These are phyloP conservation scores for Micromussa lordhowensis DNA, from an alignment of 92 coral and sea anemone species.

Conservation along the genomic window DNA sequence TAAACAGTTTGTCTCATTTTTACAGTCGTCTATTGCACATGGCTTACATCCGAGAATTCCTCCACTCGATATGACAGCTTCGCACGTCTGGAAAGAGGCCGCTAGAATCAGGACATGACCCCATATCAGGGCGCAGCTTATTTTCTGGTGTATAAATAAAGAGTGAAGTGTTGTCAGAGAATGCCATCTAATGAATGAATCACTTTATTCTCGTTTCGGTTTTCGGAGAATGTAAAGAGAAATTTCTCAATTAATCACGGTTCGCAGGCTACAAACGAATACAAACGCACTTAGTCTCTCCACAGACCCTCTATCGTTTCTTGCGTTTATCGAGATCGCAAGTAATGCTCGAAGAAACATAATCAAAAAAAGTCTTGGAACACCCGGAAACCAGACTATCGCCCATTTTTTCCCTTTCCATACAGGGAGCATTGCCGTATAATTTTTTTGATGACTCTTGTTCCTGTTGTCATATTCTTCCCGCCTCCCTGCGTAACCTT, in stretches of 20 bases:
- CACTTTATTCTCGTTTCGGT: neutral
- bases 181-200: neutral
- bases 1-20: slow-evolving; percentile 73
- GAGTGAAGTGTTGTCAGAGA: neutral
- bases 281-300: too few relatives aligned
- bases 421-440: too few relatives aligned
- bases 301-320: too few relatives aligned
- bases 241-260: neutral
- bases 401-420: too few relatives aligned
- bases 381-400: too few relatives aligned
- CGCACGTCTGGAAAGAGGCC: neutral
- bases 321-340: too few relatives aligned
- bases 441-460: too few relatives aligned
- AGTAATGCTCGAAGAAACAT: too few relatives aligned
- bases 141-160: neutral
- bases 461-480: neutral
- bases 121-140: slow-evolving; percentile 24
- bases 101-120: slow-evolving; percentile 19
- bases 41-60: slow-evolving; percentile 72
- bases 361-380: too few relatives aligned
- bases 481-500: neutral
- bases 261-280: too few relatives aligned
- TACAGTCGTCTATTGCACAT: slow-evolving; percentile 72
- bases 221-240: neutral
- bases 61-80: slow-evolving; percentile 31